Evolutionary conservation across 2,888 invertebrate genomes (phyloP).

Genomic region (Corbicula japonica): DNA sequence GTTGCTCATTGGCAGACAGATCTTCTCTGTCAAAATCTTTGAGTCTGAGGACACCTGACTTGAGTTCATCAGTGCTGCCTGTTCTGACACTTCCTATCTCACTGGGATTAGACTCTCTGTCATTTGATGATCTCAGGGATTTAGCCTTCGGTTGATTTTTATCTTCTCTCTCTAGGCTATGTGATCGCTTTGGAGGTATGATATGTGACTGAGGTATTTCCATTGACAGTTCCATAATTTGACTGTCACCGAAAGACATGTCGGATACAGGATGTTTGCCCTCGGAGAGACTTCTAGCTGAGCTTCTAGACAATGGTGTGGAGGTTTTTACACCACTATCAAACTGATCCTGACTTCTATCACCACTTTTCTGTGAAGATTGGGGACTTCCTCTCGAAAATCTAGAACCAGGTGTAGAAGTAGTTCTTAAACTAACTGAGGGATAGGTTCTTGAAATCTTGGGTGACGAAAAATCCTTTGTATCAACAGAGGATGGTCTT

Average conservation of each 20-base stretch:
- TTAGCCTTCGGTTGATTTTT: conserved; percentile 28
- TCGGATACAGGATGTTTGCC: conserved; percentile 37
- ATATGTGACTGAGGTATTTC: conserved; percentile 36
- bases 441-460: conserved; percentile 14
- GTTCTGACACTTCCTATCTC: conserved; percentile 54
- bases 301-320: conserved; percentile 32
- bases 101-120: conserved; percentile 32
- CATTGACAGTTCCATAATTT: conserved; percentile 49
- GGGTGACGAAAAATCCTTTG: conserved; percentile 22
- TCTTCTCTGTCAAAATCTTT: conserved; percentile 26
- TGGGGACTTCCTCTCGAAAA: conserved; percentile 1
- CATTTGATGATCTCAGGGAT: conserved; percentile 47
- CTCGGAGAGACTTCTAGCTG: conserved; percentile 34
- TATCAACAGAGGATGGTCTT: conserved; percentile 14
- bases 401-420: conserved; percentile 14
- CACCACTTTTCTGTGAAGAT: conserved; percentile 17
- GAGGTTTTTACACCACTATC: conserved; percentile 51
- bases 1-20: conserved; percentile 11
- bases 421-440: conserved; percentile 1
- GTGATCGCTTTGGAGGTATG: conserved; percentile 43
- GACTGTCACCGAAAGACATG: conserved; percentile 30
- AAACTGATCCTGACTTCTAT: conserved; percentile 13
- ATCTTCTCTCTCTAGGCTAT: conserved; percentile 29
- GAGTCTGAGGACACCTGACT: conserved; percentile 34
- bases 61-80: conserved; percentile 61